Evolutionary conservation across 2,888 invertebrate genomes (phyloP).

Genomic region (Elmis aenea): DNA sequence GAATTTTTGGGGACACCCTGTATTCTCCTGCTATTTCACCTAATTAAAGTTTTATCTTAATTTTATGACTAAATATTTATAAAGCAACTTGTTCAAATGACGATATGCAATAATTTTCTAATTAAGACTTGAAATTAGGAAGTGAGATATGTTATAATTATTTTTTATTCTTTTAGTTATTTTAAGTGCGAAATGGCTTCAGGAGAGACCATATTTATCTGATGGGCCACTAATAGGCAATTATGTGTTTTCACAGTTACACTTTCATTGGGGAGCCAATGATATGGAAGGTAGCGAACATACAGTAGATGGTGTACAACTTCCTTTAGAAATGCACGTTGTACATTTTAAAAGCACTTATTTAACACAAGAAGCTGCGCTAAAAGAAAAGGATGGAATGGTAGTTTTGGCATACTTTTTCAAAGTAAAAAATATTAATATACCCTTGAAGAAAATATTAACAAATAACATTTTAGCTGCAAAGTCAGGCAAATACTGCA

Average conservation of each 20-base stretch:
- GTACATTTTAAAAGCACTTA: constrained; percentile 57
- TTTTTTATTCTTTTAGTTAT: constrained; percentile 46
- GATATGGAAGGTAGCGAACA: constrained; percentile 64
- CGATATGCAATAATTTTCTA: constrained; percentile 1
- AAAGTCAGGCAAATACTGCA: constrained; percentile 48
- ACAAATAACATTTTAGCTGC: constrained; percentile 46
- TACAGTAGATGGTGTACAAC: constrained; percentile 51
- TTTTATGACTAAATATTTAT: too few relatives aligned
- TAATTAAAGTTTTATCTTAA: too few relatives aligned
- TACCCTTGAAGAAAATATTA: too few relatives aligned
- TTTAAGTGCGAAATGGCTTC: constrained; percentile 58
- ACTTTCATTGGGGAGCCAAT: constrained; percentile 65
- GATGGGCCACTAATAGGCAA: constrained; percentile 51
- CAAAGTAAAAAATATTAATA: constrained; percentile 27
- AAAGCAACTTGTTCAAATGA: too few relatives aligned
- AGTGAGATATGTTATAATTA: not conserved
- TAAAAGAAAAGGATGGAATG: constrained; percentile 54
- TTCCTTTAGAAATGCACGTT: constrained; percentile 62
- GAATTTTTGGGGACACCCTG: too few relatives aligned
- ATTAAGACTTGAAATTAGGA: not conserved
- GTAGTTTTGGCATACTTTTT: constrained; percentile 58
- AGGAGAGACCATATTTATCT: constrained; percentile 55
- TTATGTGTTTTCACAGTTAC: constrained; percentile 61
- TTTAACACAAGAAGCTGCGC: constrained; percentile 56
- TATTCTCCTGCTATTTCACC: too few relatives aligned